Base-by-base conservation (phyloP, 2,797 vertebrate species). In the Notoglanidium macrostoma region DNA sequence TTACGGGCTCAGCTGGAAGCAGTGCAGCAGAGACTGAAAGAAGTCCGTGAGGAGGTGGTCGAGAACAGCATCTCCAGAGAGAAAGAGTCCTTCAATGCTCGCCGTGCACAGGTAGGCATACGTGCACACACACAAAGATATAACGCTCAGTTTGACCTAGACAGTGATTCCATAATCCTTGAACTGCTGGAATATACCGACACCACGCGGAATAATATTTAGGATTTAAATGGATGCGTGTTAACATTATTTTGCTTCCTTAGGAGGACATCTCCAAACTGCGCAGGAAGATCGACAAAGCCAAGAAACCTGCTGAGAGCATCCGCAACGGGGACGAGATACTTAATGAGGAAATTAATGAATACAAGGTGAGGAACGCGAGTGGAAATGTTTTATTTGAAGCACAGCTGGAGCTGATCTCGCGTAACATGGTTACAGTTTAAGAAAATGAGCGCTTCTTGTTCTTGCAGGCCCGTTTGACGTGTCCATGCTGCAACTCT, bases 181-280 rank as follows among this genome's bases (percentile, higher is more conserved):
- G 8, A 54, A 40, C 46, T 23, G n/a, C 23, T 65, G 26, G 2
- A 89, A 84, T 21, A 9, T 15, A 35, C n/a, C 2, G 51, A 80
- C 40, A 40, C 35, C 55, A 44, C 11, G 4, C 35, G 7, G n/a
- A 32, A 35, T 23, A 14, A n/a, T 55, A 63, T 76, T 26, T 19
- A 21, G 5, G 4, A 26, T 68, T 15, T 21, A 74, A 85, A 80
- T 72, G 7, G 3, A 21, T 15, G 5, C n/a, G 15, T 17, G 26
- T 63, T 49, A n/a, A 72, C 10, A 1, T 15, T 55, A 14, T 65
- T 40, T 44, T 82, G 21, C 67, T 49, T 49, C 19, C 40, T 83
- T 90, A 99, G 98, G 98, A 99, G 93, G 98, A 99, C 93, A 99
- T 99, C 89, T 99, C 97, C 19, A 97, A 98, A 90, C 95, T 99